These are phyloP conservation scores for Ammospiza caudacuta DNA, from an alignment of 2,113 vertebrate genomes.

Conservation along the genomic window DNA sequence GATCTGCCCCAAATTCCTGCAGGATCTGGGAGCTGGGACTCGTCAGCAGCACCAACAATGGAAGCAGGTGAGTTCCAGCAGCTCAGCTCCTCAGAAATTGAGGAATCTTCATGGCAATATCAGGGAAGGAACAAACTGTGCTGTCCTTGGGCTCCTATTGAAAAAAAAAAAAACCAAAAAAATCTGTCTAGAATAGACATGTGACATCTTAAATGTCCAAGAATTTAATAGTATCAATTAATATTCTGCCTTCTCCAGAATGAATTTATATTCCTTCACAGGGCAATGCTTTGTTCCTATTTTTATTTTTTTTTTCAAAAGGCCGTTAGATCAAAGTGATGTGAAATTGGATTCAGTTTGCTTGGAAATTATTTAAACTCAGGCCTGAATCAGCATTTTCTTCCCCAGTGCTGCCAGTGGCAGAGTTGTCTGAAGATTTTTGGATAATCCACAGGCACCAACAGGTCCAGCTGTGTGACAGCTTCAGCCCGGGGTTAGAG, in stretches of 20 bases:
- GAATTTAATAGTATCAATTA: not conserved
- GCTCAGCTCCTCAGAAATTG: not conserved
- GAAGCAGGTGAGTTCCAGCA: conserved; percentile 56
- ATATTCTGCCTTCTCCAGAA: not conserved
- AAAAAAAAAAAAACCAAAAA: not conserved
- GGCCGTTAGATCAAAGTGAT: not conserved
- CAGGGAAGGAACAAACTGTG: not conserved
- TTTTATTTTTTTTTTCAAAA: not conserved
- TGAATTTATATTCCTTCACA: not conserved
- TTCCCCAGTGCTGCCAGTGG: not conserved
- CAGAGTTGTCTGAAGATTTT: not conserved
- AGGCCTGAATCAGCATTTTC: not conserved
- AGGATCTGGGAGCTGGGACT: not conserved
- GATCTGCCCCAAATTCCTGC: not conserved
- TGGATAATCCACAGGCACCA: not conserved
- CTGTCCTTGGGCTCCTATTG: not conserved
- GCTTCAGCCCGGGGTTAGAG: not conserved
- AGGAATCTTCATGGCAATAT: not conserved
- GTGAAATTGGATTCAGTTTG: not conserved
- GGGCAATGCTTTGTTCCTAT: not conserved
- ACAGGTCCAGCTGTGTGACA: not conserved
- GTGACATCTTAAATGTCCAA: not conserved
- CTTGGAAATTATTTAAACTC: not conserved
- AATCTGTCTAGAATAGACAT: not conserved
- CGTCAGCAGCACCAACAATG: not conserved